A percentile compares a stretch with the other conserved stretches of the same genome.
Evolutionary conservation across 2,888 invertebrate species (phyloP).

Genomic region (Drosophila setosimentum): DNA sequence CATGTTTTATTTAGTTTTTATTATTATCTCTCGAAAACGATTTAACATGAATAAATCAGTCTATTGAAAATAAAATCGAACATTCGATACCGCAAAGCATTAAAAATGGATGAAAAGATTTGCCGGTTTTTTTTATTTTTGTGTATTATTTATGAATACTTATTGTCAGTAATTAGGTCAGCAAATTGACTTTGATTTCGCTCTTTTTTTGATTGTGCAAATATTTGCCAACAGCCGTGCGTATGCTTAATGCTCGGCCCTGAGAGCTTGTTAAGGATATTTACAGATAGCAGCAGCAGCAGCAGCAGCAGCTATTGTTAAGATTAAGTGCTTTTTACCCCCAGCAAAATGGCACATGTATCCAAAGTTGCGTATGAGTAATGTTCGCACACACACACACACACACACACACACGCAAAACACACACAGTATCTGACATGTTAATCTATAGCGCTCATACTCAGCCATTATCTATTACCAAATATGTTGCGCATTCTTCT

Average conservation of each 20-base stretch:
- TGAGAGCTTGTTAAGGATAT: slow-evolving; percentile 13
- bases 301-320: slow-evolving; percentile 36
- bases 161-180: slow-evolving; percentile 25
- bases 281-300: slow-evolving; percentile 17
- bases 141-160: slow-evolving; percentile 4
- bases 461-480: slow-evolving; percentile 13
- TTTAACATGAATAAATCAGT: background rate
- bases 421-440: background rate
- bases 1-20: background rate
- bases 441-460: slow-evolving; percentile 9
- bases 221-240: slow-evolving; percentile 40
- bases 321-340: slow-evolving; percentile 47
- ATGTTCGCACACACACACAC: slow-evolving; percentile 39
- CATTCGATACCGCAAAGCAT: background rate
- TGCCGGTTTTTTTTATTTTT: background rate
- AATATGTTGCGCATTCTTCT: slow-evolving; percentile 18
- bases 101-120: background rate
- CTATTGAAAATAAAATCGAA: background rate
- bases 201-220: slow-evolving; percentile 14
- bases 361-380: slow-evolving; percentile 55
- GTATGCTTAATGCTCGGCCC: slow-evolving; percentile 38
- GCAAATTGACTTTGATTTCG: slow-evolving; percentile 6
- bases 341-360: background rate
- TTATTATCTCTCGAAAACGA: background rate
- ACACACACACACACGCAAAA: slow-evolving; percentile 39